Evolutionary conservation across 2,113 vertebrate species (phyloP), one percentile per base, ranked within the genome.

Genomic region (Hassar affinis): DNA sequence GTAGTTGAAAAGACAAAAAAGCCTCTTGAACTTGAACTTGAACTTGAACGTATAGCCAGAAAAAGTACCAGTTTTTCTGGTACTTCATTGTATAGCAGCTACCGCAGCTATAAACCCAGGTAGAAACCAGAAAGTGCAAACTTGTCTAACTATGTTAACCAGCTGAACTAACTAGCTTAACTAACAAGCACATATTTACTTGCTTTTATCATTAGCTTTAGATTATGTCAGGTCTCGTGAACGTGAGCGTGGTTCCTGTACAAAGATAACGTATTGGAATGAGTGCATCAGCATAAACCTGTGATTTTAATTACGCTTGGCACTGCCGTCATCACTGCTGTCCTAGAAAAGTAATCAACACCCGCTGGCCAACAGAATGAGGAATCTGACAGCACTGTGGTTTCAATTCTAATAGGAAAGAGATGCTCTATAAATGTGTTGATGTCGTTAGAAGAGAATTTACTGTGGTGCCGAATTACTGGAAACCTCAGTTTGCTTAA

Each of bases 401-500:
- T 56, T 7, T 54, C 22, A 56, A 11, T 38, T 56, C 30, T 77
- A 77, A 77, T 56, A 56, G 27, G 8, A 56, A 77, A 56, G 74
- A 56, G 74, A 54, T 56, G 74, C 74, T 77, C 74, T 56, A 77
- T 77, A 77, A 77, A 77, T 77, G 35, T 38, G 30, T 35, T 77
- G 33, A 25, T 22, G 52, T 35, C 56, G 54, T 77, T 77, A 56
- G 51, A 77, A 22, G 14, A 56, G 74, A 77, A 77, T 77, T 77
- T 56, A 75, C 57, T 85, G 33, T 51, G 69, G 49, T 82, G 14
- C 47, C 30, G 42, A 51, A 62, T 86, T 54, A 77, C 74, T 56
- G 74, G 74, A 82, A 71, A 57, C 61, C 74, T 25, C 62, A 52
- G 7, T 82, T 86, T 83, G 54, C 76, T 86, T 49, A 51, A 79